Percentiles rank a stretch among this genome's conserved stretches.
These are phyloP conservation scores for Hirtodrosophila alboralis DNA, from an alignment of 2,888 invertebrate species.

Conservation along the genomic window DNA sequence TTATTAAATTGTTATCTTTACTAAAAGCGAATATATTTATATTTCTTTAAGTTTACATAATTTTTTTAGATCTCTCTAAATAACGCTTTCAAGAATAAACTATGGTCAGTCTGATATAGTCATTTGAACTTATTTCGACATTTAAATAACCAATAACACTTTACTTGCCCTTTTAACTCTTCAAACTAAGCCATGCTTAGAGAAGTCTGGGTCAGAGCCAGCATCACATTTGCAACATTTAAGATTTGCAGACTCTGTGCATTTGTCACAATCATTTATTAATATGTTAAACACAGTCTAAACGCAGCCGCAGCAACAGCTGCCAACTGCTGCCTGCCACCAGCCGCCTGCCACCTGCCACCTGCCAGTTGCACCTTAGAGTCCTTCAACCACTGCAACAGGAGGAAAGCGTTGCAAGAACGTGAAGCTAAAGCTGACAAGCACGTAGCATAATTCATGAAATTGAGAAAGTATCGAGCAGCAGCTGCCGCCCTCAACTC, in stretches of 20 bases:
- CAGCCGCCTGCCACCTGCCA: conserved; percentile 13
- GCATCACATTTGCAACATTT: conserved; percentile 46
- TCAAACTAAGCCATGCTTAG: conserved; percentile 11
- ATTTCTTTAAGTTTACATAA: too few species aligned
- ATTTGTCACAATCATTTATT: conserved; percentile 77
- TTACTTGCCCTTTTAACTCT: conserved; percentile 8
- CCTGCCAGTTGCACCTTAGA: conserved; percentile 37
- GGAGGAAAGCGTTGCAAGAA: conserved; percentile 35
- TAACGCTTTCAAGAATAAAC: too few species aligned
- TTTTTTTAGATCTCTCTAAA: too few species aligned
- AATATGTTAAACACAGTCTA: conserved; percentile 70
- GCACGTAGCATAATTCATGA: conserved; percentile 75
- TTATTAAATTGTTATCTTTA: too few species aligned
- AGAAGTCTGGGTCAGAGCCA: conserved; percentile 13
- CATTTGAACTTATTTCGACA: too few species aligned
- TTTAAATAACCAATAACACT: conserved; percentile 24
- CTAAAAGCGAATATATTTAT: too few species aligned
- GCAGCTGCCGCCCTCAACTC: conserved; percentile 29
- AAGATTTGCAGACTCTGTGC: conserved; percentile 47
- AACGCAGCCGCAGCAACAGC: conserved; percentile 62
- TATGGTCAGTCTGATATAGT: too few species aligned
- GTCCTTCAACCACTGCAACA: conserved; percentile 37
- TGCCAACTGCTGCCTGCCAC: conserved; percentile 19
- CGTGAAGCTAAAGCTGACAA: conserved; percentile 50
- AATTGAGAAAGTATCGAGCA: conserved; percentile 57